Evolutionary conservation across 2,888 invertebrate species (phyloP).

Genomic region (Iselma pallidipennis): DNA sequence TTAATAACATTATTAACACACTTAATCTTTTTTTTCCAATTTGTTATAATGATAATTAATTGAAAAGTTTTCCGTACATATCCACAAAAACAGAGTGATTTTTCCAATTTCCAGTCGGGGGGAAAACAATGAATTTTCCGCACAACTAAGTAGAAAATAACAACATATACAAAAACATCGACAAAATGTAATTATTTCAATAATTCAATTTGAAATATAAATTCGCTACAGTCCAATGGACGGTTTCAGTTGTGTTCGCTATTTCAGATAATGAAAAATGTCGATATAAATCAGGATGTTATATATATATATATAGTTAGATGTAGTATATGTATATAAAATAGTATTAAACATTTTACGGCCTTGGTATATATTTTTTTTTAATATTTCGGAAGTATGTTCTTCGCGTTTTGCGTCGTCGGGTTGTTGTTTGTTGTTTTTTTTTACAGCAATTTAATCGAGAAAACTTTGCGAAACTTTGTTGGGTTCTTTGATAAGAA

Average conservation of each 20-base stretch:
- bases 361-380: constrained; percentile 7
- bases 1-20: too few species aligned
- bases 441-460: constrained; percentile 12
- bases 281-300: constrained; percentile 44
- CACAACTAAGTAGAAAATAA: constrained; percentile 14
- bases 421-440: background rate
- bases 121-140: constrained; percentile 12
- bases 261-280: constrained; percentile 46
- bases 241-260: constrained; percentile 34
- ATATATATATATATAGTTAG: background rate
- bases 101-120: constrained; percentile 8
- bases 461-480: constrained; percentile 10
- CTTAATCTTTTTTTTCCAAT: background rate
- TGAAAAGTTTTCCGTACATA: background rate
- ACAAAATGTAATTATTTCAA: constrained; percentile 40
- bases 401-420: background rate
- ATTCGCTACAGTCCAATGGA: constrained; percentile 44
- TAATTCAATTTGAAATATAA: constrained; percentile 45
- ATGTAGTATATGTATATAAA: constrained; percentile 15
- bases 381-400: too few species aligned
- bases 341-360: constrained; percentile 39
- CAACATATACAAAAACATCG: constrained; percentile 13
- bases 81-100: background rate
- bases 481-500: constrained; percentile 5
- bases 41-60: background rate